These are phyloP conservation scores for Euura lappo DNA, from an alignment of 1,140 invertebrate genomes.

Conservation along the genomic window DNA sequence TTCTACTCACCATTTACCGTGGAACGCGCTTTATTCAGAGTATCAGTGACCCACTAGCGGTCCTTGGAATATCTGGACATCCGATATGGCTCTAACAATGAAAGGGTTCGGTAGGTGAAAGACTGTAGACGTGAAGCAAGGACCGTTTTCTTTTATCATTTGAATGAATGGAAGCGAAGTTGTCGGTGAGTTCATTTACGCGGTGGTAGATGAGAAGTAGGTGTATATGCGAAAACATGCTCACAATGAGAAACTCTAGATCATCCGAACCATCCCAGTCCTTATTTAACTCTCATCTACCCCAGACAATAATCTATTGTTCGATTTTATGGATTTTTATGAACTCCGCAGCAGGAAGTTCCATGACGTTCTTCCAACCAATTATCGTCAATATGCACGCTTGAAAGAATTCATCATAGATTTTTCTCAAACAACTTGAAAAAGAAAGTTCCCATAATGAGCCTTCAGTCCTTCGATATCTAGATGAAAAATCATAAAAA, in stretches of 20 bases:
- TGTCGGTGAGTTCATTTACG: not conserved
- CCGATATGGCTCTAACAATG: not conserved
- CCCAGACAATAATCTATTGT: not conserved
- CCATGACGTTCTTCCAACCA: no score
- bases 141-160: not conserved
- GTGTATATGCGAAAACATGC: not conserved
- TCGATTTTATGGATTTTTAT: not conserved
- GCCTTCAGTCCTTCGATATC: no score
- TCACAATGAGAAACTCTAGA: not conserved
- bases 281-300: conserved; percentile 2
- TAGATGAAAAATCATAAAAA: no score
- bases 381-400: no score
- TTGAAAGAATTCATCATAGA: no score
- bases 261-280: not conserved
- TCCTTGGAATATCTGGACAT: not conserved
- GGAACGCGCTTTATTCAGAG: no score
- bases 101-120: not conserved
- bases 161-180: not conserved
- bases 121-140: not conserved
- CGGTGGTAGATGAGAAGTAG: not conserved
- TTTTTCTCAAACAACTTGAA: no score
- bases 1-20: no score
- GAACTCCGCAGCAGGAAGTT: no score
- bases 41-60: no score
- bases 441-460: no score